Base-by-base conservation (phyloP, 2,113 vertebrate species). In the Aramus guarauna region DNA sequence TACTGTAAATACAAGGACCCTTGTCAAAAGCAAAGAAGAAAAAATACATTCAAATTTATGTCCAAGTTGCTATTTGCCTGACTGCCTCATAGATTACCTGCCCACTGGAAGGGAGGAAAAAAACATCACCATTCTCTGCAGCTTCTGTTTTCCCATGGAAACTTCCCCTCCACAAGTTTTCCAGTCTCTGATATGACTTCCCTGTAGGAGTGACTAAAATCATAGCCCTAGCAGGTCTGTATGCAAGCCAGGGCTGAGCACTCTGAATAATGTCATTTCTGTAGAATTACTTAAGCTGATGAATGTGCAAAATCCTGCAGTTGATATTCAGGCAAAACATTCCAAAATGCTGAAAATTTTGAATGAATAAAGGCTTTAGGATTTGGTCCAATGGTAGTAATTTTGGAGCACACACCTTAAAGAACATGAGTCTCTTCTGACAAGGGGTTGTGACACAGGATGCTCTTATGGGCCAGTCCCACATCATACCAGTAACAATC, bases 31-130 rank as follows among this genome's bases (percentile, higher is more conserved):
- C 50, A 85, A 76, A 63, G 73, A 84, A 74, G 27, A 72, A 95
- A 91, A 88, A 93, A 92, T 39, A 39, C 69, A 95, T 95, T 95
- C 45, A 96, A 95, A 97, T 94, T 85, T 94, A 87, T 85, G 58
- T 92, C 78, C 77, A 85, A 62, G 48, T 68, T 90, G 71, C 77
- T 90, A 0, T 95, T 96, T 90, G 66, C 84, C 63, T 95, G 95
- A 63, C 77, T 95, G 71, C 80, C 74, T 95, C 87, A 56, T 88
- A 73, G 78, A 93, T 92, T 96, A 92, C 37, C 58, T 88, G 60
- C 32, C 58, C 58, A 60, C 45, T 67, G 45, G n/a, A 92, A 85
- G 55, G 4, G 39, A 26, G 30, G 11, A 29, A 30, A 36, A 21
- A 52, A 12, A 3, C 8, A 43, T 36, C 66, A 63, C 19, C 15